Evolutionary conservation across 2,888 invertebrate genomes (phyloP), one percentile per base, ranked within the genome.

Genomic region (Stenotaenia linearis): DNA sequence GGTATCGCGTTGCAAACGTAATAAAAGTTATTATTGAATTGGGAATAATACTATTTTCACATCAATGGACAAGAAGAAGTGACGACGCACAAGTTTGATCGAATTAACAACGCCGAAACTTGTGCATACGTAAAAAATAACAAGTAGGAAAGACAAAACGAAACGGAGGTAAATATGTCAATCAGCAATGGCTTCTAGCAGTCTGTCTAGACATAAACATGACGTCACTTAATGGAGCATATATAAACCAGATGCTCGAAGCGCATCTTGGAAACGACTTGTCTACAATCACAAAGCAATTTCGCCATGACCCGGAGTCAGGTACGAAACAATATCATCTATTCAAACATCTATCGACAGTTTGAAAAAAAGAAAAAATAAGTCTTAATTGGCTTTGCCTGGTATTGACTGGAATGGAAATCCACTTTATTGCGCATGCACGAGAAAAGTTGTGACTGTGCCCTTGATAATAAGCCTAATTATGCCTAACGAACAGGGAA

Each of bases 401-500:
- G 9, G 23, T 61, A 25, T 25, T 61, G 61, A 9, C 61, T 61
- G 9, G 12, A 61, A n/a, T n/a, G n/a, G n/a, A n/a, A n/a, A 61
- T 61, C 25, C 61, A 61, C 61, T 23, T 61, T 61, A 25, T 12
- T 61, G 61, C 28, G 61, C 61, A 61, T 61, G 61, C 61, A 61
- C 61, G 28, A 28, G 28, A 61, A 61, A 61, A 28, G 23, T 61
- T 61, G 61, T 61, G 61, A 61, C 61, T 61, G 61, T 61, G 61
- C 61, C 61, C 61, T 25, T 61, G 61, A 61, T 61, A 61, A 61
- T 61, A 61, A 61, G 61, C 61, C 61, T 61, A 61, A 61, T 61
- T 61, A 61, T 23, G 61, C 61, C 25, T 61, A 61, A 61, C 61
- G 61, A 61, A 61, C 61, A 61, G 61, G 61, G 61, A 61, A 61